A percentile compares a stretch with the other conserved stretches of the same genome.
Conservation (phyloP, 2,113 vertebrate genomes). For the Phocoena sinus region DNA sequence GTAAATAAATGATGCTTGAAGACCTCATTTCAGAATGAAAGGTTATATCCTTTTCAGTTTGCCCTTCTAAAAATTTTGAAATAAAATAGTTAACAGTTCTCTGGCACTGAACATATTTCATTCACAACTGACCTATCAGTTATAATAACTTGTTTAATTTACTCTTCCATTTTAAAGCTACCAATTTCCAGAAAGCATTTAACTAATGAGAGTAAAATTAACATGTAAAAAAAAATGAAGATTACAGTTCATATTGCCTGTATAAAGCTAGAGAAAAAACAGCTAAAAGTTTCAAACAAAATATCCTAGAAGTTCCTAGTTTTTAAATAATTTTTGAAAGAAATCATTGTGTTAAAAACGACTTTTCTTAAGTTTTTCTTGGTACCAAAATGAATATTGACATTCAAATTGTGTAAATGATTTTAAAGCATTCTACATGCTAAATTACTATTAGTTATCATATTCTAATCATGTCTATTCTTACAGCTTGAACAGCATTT, state of each 20-base stretch:
- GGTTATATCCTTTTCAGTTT: not conserved
- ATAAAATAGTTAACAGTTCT: not conserved
- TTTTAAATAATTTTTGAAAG: not conserved
- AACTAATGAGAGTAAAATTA: not conserved
- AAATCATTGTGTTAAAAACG: not conserved
- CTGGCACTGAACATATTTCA: not conserved
- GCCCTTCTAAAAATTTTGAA: constrained; percentile 14
- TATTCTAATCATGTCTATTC: not conserved
- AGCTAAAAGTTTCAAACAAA: not conserved
- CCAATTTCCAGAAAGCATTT: not conserved
- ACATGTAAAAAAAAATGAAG: not conserved
- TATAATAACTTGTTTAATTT: not conserved
- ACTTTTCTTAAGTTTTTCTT: not conserved
- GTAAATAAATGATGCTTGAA: constrained; percentile 31
- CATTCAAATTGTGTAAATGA: not conserved
- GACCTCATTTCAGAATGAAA: constrained; percentile 19
- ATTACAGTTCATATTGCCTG: not conserved
- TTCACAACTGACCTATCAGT: not conserved
- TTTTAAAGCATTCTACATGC: not conserved
- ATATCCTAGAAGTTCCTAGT: not conserved
- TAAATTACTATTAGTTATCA: not conserved
- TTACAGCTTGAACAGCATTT: not conserved
- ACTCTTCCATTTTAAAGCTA: not conserved
- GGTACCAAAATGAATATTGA: not conserved
- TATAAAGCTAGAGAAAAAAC: not conserved